Evolutionary conservation across 1,140 invertebrate species (phyloP).

Genomic region (Cepaea nemoralis): DNA sequence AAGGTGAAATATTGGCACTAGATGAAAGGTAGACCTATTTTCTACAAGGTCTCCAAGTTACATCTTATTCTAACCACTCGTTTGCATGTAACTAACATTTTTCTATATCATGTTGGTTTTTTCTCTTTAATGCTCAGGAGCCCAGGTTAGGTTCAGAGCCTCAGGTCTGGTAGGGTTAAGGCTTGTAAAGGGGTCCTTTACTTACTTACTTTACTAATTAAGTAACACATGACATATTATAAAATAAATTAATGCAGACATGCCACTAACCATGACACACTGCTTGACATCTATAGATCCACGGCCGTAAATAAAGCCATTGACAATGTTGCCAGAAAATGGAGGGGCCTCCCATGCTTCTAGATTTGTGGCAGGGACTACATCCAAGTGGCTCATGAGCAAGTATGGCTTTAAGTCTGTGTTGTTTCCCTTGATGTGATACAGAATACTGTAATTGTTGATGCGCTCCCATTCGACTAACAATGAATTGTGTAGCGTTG

Average conservation of each 20-base stretch:
- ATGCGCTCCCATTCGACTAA: constrained; percentile 71
- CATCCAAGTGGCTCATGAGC: constrained; percentile 76
- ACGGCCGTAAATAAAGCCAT: constrained; percentile 76
- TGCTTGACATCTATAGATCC: constrained; percentile 76
- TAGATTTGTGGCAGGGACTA: constrained; percentile 74
- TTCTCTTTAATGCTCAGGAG: too few relatives aligned
- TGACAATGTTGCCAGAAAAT: constrained; percentile 73
- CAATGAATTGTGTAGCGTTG: constrained; percentile 71
- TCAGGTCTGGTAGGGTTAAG: too few relatives aligned
- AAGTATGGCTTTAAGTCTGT: constrained; percentile 73
- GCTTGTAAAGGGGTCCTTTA: too few relatives aligned
- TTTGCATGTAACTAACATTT: too few relatives aligned
- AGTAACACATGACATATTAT: too few relatives aligned
- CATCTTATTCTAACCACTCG: too few relatives aligned
- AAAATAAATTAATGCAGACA: neutral
- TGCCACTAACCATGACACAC: constrained; percentile 72
- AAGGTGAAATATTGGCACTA: too few relatives aligned
- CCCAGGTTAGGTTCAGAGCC: too few relatives aligned
- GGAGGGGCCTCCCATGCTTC: constrained; percentile 74
- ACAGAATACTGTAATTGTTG: constrained; percentile 74
- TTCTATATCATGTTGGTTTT: too few relatives aligned
- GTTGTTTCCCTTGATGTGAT: constrained; percentile 69
- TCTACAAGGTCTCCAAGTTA: too few relatives aligned
- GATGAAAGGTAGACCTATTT: too few relatives aligned
- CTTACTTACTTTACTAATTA: too few relatives aligned